Conservation (phyloP, 1,140 invertebrate species). For the Drosophila pseudoobscura region DNA sequence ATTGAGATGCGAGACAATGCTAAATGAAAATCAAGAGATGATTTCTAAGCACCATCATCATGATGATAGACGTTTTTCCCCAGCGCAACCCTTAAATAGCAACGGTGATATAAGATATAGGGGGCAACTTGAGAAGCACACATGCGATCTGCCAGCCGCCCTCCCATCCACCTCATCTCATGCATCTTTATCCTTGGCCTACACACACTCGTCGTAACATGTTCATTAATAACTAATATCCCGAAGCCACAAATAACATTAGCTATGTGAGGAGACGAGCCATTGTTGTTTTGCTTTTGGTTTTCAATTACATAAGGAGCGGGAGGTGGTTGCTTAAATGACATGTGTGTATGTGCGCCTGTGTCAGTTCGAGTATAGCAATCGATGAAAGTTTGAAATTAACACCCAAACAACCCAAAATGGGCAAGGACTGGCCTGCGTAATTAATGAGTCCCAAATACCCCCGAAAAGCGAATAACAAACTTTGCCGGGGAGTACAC, state of each 20-base stretch:
- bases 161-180: slow-evolving; percentile 7
- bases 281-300: slow-evolving; percentile 72
- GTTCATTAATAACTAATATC: slow-evolving; percentile 81
- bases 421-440: slow-evolving; percentile 46
- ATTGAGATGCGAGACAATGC: slow-evolving; percentile 3
- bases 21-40: slow-evolving; percentile 37
- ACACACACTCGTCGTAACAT: slow-evolving; percentile 31
- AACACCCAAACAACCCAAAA: slow-evolving; percentile 73
- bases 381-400: slow-evolving; percentile 81
- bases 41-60: slow-evolving; percentile 6
- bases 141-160: slow-evolving; percentile 6
- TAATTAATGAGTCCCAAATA: slow-evolving; percentile 77
- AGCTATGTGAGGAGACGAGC: slow-evolving; percentile 33
- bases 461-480: slow-evolving; percentile 45
- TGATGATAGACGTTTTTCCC: slow-evolving; percentile 10
- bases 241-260: slow-evolving; percentile 73
- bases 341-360: slow-evolving; percentile 30
- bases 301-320: slow-evolving; percentile 73
- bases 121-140: slow-evolving; percentile 25
- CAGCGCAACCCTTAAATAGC: slow-evolving; percentile 53
- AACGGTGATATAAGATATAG: slow-evolving; percentile 18
- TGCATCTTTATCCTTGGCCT: slow-evolving; percentile 28
- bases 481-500: slow-evolving; percentile 58
- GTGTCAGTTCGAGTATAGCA: slow-evolving; percentile 26
- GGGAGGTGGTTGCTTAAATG: slow-evolving; percentile 38